Evolutionary conservation across 2,888 invertebrate genomes (phyloP), one percentile per base, ranked within the genome.

Genomic region (Idaea straminata): DNA sequence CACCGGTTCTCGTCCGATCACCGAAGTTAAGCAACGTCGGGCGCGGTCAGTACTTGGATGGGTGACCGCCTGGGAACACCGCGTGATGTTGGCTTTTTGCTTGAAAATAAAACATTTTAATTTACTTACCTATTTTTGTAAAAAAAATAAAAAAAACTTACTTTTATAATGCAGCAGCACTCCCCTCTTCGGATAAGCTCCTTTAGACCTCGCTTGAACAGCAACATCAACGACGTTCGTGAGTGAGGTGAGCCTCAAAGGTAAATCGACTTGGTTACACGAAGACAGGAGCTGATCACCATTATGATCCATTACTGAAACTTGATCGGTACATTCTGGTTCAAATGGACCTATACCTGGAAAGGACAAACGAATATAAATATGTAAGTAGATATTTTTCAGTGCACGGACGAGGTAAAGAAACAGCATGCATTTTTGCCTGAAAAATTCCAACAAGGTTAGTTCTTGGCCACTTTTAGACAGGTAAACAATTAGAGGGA

Each of bases 101-200:
- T n/a, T n/a, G n/a, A n/a, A n/a, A n/a, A n/a, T n/a, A n/a, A n/a
- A n/a, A n/a, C n/a, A n/a, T n/a, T n/a, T n/a, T n/a, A n/a, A n/a
- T n/a, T n/a, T n/a, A n/a, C n/a, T n/a, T n/a, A n/a, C n/a, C n/a
- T n/a, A n/a, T n/a, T n/a, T n/a, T n/a, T n/a, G 35, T n/a, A 2
- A 5, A 13, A 7, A 36, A 15, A 5, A 15, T n/a, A 15, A 47
- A 35, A 57, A 25, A 34, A 10, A 74, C 92, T 89, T 82, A 95
- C 95, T 94, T 85, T 94, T 94, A 81, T 94, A 96, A 86, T 95
- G 94, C 71, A 95, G 85, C 25, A 96, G 83, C 66, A 95, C 91
- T 3, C 96, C 96, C 77, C 95, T 88, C 71, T 94, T 94, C 0
- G 95, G 95, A 70, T 91, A 94, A 15, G 92, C 92, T 59, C 93